These are phyloP conservation scores for Marisa cornuarietis DNA, from an alignment of 1,140 invertebrate species.

Conservation along the genomic window DNA sequence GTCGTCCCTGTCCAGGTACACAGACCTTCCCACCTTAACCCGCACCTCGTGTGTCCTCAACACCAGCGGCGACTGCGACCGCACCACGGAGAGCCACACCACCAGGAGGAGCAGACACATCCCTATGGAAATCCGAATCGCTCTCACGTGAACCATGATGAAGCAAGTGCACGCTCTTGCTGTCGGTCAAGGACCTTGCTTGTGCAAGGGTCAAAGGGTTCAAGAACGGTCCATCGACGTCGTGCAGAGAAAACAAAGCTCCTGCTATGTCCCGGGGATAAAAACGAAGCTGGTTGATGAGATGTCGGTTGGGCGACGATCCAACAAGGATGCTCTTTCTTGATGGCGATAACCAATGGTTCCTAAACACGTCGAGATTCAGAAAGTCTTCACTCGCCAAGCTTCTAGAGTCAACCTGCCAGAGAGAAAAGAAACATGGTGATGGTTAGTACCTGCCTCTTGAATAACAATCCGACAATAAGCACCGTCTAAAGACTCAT, in stretches of 20 bases:
- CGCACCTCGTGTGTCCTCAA: conserved; percentile 43
- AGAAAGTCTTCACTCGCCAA: too few relatives aligned
- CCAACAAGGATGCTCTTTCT: too few relatives aligned
- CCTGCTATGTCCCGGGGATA: background rate
- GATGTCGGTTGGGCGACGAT: too few relatives aligned
- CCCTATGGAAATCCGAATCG: background rate
- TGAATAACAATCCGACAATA: too few relatives aligned
- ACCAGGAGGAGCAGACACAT: background rate
- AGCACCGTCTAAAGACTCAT: too few relatives aligned
- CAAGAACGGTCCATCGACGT: background rate
- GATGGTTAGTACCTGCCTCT: too few relatives aligned
- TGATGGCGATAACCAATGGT: too few relatives aligned
- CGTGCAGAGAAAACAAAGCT: background rate
- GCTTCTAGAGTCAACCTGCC: too few relatives aligned
- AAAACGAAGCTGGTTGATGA: background rate
- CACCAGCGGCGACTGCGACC: conserved; percentile 21
- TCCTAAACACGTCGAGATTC: too few relatives aligned
- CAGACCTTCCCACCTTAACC: conserved; percentile 55
- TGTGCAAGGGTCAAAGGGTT: background rate
- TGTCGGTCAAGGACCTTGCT: background rate
- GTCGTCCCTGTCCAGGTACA: conserved; percentile 55
- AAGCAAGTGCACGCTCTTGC: background rate
- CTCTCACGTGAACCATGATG: background rate
- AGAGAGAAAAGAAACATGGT: too few relatives aligned
- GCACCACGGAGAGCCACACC: conserved; percentile 8